These are phyloP conservation scores for Hylyphantes graminicola DNA, from an alignment of 1,140 invertebrate genomes.

Conservation along the genomic window DNA sequence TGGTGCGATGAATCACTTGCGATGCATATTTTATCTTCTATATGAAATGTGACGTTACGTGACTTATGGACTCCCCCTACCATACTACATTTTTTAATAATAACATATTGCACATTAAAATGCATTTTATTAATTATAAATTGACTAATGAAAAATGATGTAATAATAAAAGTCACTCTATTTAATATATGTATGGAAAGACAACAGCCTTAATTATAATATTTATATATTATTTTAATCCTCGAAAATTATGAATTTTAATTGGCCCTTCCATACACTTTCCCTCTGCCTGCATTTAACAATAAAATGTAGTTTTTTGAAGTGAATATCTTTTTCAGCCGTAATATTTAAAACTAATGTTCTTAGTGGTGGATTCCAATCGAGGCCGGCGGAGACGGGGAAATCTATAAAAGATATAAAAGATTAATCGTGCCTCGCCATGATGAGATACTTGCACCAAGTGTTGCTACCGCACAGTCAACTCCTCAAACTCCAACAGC, in stretches of 20 bases:
- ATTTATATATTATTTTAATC: not conserved
- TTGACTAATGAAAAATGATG: too few species aligned
- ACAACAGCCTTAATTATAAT: not conserved
- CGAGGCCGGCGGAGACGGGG: not conserved
- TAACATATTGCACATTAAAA: too few species aligned
- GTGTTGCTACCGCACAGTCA: not conserved
- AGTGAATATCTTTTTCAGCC: not conserved
- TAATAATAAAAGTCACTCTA: too few species aligned
- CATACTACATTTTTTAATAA: too few species aligned
- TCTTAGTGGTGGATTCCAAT: constrained; percentile 33
- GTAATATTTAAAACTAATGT: constrained; percentile 1
- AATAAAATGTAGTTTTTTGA: not conserved
- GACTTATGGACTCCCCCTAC: too few species aligned
- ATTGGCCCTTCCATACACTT: not conserved
- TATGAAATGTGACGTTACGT: too few species aligned
- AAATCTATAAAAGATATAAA: constrained; percentile 20
- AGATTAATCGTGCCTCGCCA: not conserved
- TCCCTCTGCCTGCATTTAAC: not conserved
- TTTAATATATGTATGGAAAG: too few species aligned
- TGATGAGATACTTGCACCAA: constrained; percentile 1
- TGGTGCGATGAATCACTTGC: too few species aligned
- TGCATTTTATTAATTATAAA: too few species aligned
- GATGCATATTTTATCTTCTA: too few species aligned
- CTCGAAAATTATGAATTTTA: not conserved
- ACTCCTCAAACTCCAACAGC: not conserved